Percentiles rank a stretch among this genome's conserved stretches.
Evolutionary conservation across 1,140 invertebrate species (phyloP).

Genomic region (Matsumurasca onukii): DNA sequence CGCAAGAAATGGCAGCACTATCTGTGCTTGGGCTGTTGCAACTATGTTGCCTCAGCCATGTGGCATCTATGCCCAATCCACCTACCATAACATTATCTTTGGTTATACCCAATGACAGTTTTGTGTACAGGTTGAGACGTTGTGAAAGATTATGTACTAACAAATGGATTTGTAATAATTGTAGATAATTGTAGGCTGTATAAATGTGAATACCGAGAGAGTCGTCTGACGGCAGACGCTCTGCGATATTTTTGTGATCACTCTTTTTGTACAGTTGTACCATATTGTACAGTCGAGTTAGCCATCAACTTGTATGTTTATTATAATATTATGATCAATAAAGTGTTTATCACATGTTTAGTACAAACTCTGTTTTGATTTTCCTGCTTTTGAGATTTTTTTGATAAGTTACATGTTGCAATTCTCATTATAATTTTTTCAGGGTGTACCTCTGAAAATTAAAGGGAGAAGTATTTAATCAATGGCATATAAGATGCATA

Average conservation of each 20-base stretch:
- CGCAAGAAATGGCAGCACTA: too few relatives aligned
- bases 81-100: background rate
- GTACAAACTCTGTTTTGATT: too few relatives aligned
- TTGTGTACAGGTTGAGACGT: background rate
- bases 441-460: too few relatives aligned
- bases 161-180: background rate
- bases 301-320: background rate
- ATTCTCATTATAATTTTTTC: too few relatives aligned
- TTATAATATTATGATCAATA: constrained; percentile 19
- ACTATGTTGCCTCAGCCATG: too few relatives aligned
- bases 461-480: too few relatives aligned
- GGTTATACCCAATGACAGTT: background rate
- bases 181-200: constrained; percentile 21
- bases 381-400: too few relatives aligned
- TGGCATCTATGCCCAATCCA: too few relatives aligned
- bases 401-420: too few relatives aligned
- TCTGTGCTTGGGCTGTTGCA: too few relatives aligned
- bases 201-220: background rate
- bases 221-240: background rate
- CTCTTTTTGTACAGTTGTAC: constrained; percentile 18
- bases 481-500: too few relatives aligned
- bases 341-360: constrained; percentile 23
- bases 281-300: constrained; percentile 5
- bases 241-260: constrained; percentile 22
- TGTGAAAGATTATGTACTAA: background rate